These are phyloP conservation scores for Danio albolineatus DNA, from an alignment of 2,797 vertebrate species.

Conservation along the genomic window DNA sequence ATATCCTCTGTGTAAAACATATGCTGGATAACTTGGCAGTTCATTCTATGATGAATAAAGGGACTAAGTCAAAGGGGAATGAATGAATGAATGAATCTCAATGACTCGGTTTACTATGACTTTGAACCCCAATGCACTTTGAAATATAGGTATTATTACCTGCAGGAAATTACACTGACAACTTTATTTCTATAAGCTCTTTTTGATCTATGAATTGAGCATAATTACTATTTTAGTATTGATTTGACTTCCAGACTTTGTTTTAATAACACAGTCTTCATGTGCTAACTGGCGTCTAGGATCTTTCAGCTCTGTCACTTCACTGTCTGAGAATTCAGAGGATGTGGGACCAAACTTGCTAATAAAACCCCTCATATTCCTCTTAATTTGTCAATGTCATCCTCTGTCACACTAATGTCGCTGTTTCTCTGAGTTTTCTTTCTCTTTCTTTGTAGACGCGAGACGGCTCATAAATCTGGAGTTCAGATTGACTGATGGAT, in stretches of 20 bases:
- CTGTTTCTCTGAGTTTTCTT: conserved; percentile 23
- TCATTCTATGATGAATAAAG: too few species aligned
- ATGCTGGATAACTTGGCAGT: too few species aligned
- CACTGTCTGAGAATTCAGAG: conserved; percentile 47
- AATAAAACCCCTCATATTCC: conserved; percentile 43
- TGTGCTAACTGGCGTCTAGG: conserved; percentile 32
- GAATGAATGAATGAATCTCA: too few species aligned
- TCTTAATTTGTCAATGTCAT: conserved; percentile 40
- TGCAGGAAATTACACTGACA: too few species aligned
- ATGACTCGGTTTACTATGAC: too few species aligned
- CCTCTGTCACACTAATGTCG: conserved; percentile 23
- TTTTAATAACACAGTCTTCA: conserved; percentile 24
- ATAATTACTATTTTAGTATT: neutral
- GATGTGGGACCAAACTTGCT: conserved; percentile 33
- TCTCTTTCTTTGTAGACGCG: conserved; percentile 19
- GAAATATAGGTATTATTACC: too few species aligned
- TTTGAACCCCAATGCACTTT: too few species aligned
- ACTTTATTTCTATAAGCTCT: too few species aligned
- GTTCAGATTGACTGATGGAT: conserved; percentile 47
- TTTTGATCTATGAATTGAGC: neutral
- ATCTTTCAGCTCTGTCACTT: conserved; percentile 28
- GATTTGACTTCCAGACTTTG: neutral
- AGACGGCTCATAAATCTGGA: conserved; percentile 46
- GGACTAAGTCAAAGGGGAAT: too few species aligned
- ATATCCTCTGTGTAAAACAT: too few species aligned